These are phyloP conservation scores for Polypterus bichir DNA, from an alignment of 2,113 vertebrate genomes.

Conservation along the genomic window DNA sequence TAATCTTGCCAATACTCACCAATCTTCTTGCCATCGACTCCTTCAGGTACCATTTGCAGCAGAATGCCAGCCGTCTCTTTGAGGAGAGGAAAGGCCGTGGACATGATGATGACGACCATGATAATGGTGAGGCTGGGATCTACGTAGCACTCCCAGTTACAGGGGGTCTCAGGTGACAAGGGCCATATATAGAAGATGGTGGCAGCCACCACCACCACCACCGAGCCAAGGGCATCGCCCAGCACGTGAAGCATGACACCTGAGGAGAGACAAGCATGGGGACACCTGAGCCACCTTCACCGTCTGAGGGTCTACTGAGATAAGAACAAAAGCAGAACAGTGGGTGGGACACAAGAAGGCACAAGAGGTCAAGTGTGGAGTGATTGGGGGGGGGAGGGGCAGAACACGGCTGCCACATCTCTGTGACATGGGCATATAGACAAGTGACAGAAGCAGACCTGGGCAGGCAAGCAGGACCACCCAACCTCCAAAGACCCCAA, in stretches of 20 bases:
- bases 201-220: conserved; percentile 54
- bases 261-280: conserved; percentile 14
- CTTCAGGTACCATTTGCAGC: conserved; percentile 65
- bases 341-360: conserved; percentile 8
- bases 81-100: conserved; percentile 59
- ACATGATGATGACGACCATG: conserved; percentile 68
- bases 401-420: conserved; percentile 20
- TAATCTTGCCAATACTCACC: conserved; percentile 39
- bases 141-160: conserved; percentile 77
- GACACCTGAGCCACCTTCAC: no score
- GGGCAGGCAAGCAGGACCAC: no score
- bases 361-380: conserved; percentile 6
- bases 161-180: conserved; percentile 22
- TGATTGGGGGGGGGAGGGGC: conserved; percentile 18
- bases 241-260: conserved; percentile 63
- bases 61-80: conserved; percentile 66
- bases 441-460: no score
- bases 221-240: conserved; percentile 63
- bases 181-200: conserved; percentile 46
- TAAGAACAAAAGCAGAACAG: no score
- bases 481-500: no score
- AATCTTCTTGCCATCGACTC: conserved; percentile 45
- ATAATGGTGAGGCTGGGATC: conserved; percentile 66
- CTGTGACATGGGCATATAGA: conserved; percentile 9
- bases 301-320: no score